Evolutionary conservation across 2,888 invertebrate genomes (phyloP).

Genomic region (Tiphia femorata): DNA sequence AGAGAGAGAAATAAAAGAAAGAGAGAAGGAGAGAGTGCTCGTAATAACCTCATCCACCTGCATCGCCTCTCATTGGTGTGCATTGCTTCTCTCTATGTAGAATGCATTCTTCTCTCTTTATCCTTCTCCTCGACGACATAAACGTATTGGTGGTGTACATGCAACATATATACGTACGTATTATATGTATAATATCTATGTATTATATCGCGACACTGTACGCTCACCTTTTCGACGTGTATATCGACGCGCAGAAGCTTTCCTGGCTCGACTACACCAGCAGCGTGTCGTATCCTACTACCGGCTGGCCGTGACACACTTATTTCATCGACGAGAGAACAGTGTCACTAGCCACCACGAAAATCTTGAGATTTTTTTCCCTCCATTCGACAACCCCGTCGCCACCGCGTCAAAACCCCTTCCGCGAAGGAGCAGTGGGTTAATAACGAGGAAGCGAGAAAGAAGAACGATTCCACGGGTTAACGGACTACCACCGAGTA

Average conservation of each 20-base stretch:
- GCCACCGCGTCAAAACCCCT: neutral
- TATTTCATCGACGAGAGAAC: conserved; percentile 45
- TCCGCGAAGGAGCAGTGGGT: neutral
- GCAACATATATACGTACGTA: neutral
- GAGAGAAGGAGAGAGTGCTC: conserved; percentile 28
- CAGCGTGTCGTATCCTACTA: conserved; percentile 55
- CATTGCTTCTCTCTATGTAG: conserved; percentile 25
- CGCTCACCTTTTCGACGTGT: conserved; percentile 49
- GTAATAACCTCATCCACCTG: conserved; percentile 52
- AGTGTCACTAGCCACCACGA: conserved; percentile 39
- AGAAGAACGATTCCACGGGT: too few relatives aligned
- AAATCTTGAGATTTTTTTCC: conserved; percentile 36
- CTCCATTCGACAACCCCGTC: neutral
- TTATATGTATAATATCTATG: too few relatives aligned
- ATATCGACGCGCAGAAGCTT: conserved; percentile 51
- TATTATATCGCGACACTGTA: conserved; percentile 37
- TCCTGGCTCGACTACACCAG: conserved; percentile 50
- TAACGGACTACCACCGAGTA: too few relatives aligned
- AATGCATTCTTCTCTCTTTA: conserved; percentile 15
- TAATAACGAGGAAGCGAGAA: too few relatives aligned
- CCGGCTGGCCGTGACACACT: conserved; percentile 64
- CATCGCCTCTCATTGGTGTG: conserved; percentile 30
- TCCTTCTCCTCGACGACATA: conserved; percentile 1
- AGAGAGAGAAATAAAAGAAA: neutral
- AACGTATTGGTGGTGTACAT: too few relatives aligned